Base-by-base conservation (phyloP, 2,113 vertebrate species). In the Gobius niger region DNA sequence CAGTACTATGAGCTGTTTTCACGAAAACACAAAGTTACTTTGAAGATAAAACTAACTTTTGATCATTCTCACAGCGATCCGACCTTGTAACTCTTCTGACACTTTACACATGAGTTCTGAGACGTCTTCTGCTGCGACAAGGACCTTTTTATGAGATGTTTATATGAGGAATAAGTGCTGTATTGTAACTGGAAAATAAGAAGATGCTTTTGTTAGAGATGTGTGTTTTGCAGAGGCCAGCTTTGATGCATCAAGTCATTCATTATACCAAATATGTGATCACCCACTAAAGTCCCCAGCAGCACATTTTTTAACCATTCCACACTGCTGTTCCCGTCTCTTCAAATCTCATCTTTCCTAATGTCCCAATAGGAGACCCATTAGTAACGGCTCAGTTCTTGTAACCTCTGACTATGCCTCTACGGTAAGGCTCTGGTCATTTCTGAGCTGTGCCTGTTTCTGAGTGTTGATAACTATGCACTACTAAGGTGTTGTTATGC, bases 401-500 rank as follows among this genome's bases (percentile, higher is more conserved):
- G 44, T 78, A 19, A 67, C 50, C 50, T 75, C 74, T 70, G 75
- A 68, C 52, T 68, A 34, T 34, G 24, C 24, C 24, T 34, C 24
- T 67, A 64, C 49, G 62, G 67, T 68, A 78, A 57, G 44, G 67
- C 72, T 72, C 80, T 73, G 65, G 66, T 72, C 13, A n/a, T 67
- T 78, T 65, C 24, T 84, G 70, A 82, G 77, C 81, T 79, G 80
- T 67, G 78, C 54, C 46, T 73, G 83, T 34, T 34, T 34, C 85
- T 84, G 77, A 68, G 77, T 73, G 81, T 78, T 76, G 78, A 86
- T 82, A 75, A 67, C 69, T 70, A 74, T 82, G 81, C 75, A 71
- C 78, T 73, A 59, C 70, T 66, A 74, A 82, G 76, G 57, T 83
- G 65, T 80, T 73, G 85, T 90, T 90, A 87, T 68, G 75, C 83